Evolutionary conservation across 2,888 invertebrate species (phyloP), one percentile per base, ranked within the genome.

Genomic region (Mechanitis mazaeus): DNA sequence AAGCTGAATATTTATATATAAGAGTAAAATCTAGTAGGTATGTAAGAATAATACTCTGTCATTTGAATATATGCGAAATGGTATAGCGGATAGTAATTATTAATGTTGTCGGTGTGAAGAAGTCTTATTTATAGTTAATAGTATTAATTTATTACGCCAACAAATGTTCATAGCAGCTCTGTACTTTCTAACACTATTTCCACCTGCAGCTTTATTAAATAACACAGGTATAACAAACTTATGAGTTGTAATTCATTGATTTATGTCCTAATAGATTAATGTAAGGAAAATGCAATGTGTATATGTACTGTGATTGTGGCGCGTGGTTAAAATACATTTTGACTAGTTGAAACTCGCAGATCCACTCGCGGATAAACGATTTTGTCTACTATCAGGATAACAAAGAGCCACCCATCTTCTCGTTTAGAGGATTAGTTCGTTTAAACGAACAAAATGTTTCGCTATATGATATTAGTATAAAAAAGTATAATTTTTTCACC

Each of bases 111-210:
- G 61, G 55, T 56, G 55, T 45, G 54, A 58, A 56, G 47, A 60
- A 64, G 63, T 63, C 63, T 61, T 65, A 67, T 63, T 56, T 54
- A 59, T 64, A 58, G 45, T 59, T 62, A 61, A 64, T 61, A 63
- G 60, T 64, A 60, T 67, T 67, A 65, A 65, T 64, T 67, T 64
- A 68, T 67, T 61, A 59, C 67, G 56, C 61, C 67, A 63, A 58
- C 68, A 62, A 62, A 65, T 61, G 61, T 63, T 62, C 58, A 60
- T 59, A 56, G 64, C 60, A 66, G 65, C 20, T 64, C 64, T 59
- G 55, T 66, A 69, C 72, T 72, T 73, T 73, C 73, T 70, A 71
- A 69, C 35, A 3, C 35, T 35, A 35, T 35, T 35, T 35, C 35
- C 35, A 35, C 35, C 35, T 35, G 35, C 35, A 35, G 70, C 42